These are phyloP conservation scores for Quadroppia sp. DNA, from an alignment of 2,888 invertebrate species.

Conservation along the genomic window DNA sequence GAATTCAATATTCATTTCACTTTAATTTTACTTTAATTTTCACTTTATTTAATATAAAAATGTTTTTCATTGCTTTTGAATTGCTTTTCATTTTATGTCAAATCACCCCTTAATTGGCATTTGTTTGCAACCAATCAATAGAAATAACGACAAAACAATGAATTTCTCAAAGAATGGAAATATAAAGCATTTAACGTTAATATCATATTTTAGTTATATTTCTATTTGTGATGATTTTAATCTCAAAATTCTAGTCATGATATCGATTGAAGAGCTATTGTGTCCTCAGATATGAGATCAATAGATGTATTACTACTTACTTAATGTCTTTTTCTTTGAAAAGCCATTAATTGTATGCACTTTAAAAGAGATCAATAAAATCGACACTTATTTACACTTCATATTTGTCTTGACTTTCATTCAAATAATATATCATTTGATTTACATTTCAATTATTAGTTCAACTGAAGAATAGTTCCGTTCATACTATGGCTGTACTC, in stretches of 20 bases:
- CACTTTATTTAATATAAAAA: background rate
- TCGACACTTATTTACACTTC: constrained; percentile 8
- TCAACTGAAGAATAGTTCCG: too few relatives aligned
- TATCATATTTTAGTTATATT: constrained; percentile 13
- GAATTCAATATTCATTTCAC: background rate
- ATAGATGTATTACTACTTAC: constrained; percentile 7
- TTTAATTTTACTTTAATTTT: background rate
- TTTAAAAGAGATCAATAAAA: constrained; percentile 23
- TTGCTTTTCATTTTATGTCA: background rate
- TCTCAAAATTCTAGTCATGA: constrained; percentile 23
- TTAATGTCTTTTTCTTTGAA: background rate
- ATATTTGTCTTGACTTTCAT: too few relatives aligned
- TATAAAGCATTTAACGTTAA: background rate
- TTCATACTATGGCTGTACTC: too few relatives aligned
- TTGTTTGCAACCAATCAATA: constrained; percentile 10
- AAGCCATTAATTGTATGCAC: constrained; percentile 13
- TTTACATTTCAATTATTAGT: too few relatives aligned
- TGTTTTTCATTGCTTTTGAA: background rate
- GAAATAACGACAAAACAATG: background rate
- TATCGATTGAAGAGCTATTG: constrained; percentile 1
- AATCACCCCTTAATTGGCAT: background rate
- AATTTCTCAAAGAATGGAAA: background rate
- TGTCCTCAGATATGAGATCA: background rate
- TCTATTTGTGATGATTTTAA: constrained; percentile 1
- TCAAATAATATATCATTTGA: background rate